These are phyloP conservation scores for Rhipidura dahli DNA, from an alignment of 2,113 vertebrate species.

Conservation along the genomic window DNA sequence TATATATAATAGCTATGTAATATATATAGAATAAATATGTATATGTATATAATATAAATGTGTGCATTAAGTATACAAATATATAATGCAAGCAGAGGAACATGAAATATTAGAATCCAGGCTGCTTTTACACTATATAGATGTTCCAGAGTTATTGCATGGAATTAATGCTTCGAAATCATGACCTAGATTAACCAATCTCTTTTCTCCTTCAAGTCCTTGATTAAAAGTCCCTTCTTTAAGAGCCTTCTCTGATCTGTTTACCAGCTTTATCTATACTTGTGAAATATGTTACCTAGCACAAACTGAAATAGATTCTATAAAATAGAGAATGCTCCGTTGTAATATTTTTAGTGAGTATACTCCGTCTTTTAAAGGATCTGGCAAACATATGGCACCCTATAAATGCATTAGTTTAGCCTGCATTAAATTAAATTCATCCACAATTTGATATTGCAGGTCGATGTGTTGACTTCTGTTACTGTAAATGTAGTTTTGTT, in stretches of 20 bases:
- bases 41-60: not conserved
- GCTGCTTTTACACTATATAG: not conserved
- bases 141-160: not conserved
- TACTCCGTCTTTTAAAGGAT: not conserved
- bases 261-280: not conserved
- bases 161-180: not conserved
- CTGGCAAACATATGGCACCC: not conserved
- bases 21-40: not conserved
- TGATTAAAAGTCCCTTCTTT: not conserved
- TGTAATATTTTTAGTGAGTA: not conserved
- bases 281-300: not conserved
- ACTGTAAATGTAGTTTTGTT: constrained; percentile 19
- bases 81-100: not conserved
- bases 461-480: not conserved
- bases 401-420: constrained; percentile 19
- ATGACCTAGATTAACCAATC: not conserved
- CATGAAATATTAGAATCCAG: not conserved
- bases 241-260: not conserved
- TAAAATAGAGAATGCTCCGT: not conserved
- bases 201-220: not conserved
- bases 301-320: not conserved
- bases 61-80: not conserved
- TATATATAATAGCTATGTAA: too few relatives aligned
- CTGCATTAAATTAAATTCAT: constrained; percentile 10
- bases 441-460: constrained; percentile 4